phyloP scores from a whole-genome alignment of 2,888 invertebrate genomes.

The Tachina lurida region DNA sequence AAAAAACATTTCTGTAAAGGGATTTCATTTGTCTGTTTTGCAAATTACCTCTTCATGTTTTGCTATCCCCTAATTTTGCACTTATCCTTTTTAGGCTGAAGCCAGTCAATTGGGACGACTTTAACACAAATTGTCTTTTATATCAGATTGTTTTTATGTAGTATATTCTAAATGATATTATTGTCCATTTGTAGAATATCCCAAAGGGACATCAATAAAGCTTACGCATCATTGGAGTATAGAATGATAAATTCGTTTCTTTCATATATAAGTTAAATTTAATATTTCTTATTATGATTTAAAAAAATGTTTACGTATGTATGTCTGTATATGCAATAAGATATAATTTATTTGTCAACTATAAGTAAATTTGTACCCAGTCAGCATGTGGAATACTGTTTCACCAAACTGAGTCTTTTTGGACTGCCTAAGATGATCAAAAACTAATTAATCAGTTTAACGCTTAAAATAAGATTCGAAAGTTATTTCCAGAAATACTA shows the following conservation, averaged over 20 bases:
- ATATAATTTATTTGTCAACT: conserved; percentile 55
- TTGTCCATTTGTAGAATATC: conserved; percentile 52
- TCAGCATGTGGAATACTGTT: too few relatives aligned
- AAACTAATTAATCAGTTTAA: too few relatives aligned
- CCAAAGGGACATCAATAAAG: conserved; percentile 63
- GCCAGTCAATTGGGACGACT: conserved; percentile 55
- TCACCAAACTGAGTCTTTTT: too few relatives aligned
- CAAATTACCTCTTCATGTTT: conserved; percentile 28
- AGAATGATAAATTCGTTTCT: conserved; percentile 50
- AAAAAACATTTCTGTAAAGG: conserved; percentile 10
- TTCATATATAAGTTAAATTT: conserved; percentile 29
- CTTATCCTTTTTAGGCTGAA: conserved; percentile 17
- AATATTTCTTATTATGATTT: conserved; percentile 5
- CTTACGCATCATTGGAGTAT: conserved; percentile 48
- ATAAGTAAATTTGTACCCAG: conserved; percentile 34
- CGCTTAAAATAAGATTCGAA: too few relatives aligned
- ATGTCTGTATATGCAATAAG: conserved; percentile 1
- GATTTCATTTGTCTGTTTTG: conserved; percentile 14
- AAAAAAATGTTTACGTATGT: conserved; percentile 5
- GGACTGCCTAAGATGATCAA: too few relatives aligned
- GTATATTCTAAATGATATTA: conserved; percentile 42
- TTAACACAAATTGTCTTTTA: conserved; percentile 33
- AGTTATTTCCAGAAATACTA: too few relatives aligned
- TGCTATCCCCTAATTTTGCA: not conserved
- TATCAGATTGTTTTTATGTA: not conserved